Percentiles rank a stretch among this genome's conserved stretches.
Conservation (phyloP, 2,888 invertebrate species). For the Celastrina argiolus region DNA sequence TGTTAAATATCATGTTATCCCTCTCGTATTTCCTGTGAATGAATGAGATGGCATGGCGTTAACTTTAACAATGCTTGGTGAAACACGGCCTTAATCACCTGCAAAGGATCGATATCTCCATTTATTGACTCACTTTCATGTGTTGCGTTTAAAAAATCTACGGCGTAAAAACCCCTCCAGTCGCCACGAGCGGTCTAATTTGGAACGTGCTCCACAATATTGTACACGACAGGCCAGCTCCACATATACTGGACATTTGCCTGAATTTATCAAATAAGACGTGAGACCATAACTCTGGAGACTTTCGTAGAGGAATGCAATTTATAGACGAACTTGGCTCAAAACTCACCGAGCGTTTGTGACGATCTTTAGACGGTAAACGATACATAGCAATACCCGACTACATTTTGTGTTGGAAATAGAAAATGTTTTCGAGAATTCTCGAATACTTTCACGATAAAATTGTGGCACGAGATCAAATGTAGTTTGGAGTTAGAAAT, state of each 20-base stretch:
- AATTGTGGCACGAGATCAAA: constrained; percentile 1
- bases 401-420: constrained; percentile 4
- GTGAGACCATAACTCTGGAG: constrained; percentile 57
- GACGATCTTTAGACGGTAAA: constrained; percentile 46
- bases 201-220: background rate
- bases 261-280: constrained; percentile 63
- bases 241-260: constrained; percentile 42
- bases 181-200: constrained; percentile 25
- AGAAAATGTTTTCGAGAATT: constrained; percentile 8
- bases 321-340: constrained; percentile 61
- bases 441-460: constrained; percentile 1
- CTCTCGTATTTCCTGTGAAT: too few species aligned
- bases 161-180: constrained; percentile 23
- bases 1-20: too few species aligned
- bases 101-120: background rate
- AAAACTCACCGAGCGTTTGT: constrained; percentile 55
- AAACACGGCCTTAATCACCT: background rate
- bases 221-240: constrained; percentile 34
- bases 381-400: constrained; percentile 35
- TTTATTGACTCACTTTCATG: background rate
- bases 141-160: constrained; percentile 17
- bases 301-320: constrained; percentile 58
- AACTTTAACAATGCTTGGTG: too few species aligned
- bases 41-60: too few species aligned
- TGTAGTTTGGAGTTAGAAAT: constrained; percentile 35